Conservation (phyloP, 2,113 vertebrate genomes). For the Agapornis roseicollis region DNA sequence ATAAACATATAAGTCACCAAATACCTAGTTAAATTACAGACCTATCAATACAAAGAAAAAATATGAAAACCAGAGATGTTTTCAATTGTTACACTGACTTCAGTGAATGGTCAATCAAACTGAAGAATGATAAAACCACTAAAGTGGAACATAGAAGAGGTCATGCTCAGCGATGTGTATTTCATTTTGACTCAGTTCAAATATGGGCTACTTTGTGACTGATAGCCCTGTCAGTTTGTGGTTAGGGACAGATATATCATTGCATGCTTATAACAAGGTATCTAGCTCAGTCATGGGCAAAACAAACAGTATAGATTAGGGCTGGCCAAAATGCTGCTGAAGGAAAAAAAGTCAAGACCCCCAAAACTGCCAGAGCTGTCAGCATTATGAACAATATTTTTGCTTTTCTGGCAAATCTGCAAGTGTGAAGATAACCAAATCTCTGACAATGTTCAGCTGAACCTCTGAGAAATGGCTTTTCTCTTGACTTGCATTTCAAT, state of each 20-base stretch:
- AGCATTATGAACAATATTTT: background rate
- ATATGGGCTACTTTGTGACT: conserved; percentile 17
- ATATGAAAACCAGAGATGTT: background rate
- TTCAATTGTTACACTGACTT: conserved; percentile 39
- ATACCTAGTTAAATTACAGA: conserved; percentile 10
- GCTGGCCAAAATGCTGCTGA: background rate
- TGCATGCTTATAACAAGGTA: background rate
- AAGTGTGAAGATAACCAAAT: background rate
- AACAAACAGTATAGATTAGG: background rate
- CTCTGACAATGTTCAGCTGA: background rate
- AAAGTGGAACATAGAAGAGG: conserved; percentile 15
- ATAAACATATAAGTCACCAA: conserved; percentile 4
- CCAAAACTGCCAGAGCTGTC: background rate
- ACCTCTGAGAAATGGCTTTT: background rate
- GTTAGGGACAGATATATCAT: conserved; percentile 25
- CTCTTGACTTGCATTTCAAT: background rate
- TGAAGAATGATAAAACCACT: conserved; percentile 31
- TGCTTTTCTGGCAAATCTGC: background rate
- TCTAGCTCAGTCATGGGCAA: background rate
- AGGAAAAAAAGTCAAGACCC: background rate
- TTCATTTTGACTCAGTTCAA: conserved; percentile 40
- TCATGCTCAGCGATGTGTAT: conserved; percentile 23
- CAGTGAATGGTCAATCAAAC: conserved; percentile 49
- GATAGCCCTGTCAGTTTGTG: conserved; percentile 10
- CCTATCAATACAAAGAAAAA: background rate